These are phyloP conservation scores for Boloria euphrosyne DNA, from an alignment of 2,888 invertebrate genomes.

Conservation along the genomic window DNA sequence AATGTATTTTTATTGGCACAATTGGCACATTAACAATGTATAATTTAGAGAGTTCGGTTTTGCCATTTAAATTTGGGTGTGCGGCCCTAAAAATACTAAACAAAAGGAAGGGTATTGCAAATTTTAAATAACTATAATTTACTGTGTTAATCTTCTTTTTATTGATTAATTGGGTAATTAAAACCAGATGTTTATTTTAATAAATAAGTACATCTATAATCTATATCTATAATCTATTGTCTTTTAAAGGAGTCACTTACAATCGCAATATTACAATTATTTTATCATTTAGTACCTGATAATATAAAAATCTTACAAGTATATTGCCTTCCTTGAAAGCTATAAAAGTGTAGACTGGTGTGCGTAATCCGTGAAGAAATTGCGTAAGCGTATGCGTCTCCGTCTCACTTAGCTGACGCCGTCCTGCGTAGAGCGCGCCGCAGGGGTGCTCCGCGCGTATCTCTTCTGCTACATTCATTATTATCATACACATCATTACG, in stretches of 20 bases:
- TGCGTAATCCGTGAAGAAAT: constrained; percentile 55
- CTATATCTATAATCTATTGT: no score
- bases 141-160: no score
- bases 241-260: background rate
- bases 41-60: no score
- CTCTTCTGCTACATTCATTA: constrained; percentile 65
- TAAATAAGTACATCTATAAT: no score
- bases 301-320: constrained; percentile 53
- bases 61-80: no score
- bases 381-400: constrained; percentile 67
- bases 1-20: no score
- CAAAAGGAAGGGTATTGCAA: no score
- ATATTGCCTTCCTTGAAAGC: constrained; percentile 74
- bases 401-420: constrained; percentile 68
- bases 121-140: no score
- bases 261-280: background rate
- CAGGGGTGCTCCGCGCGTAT: constrained; percentile 68
- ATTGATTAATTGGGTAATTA: no score
- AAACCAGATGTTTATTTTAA: no score
- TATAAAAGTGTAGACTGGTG: constrained; percentile 60
- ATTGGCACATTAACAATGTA: no score
- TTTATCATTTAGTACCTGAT: background rate
- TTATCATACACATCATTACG: background rate
- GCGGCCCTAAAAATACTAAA: no score
- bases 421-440: constrained; percentile 64